Base-by-base conservation (phyloP, 2,797 vertebrate species). In the Podargus strigoides region DNA sequence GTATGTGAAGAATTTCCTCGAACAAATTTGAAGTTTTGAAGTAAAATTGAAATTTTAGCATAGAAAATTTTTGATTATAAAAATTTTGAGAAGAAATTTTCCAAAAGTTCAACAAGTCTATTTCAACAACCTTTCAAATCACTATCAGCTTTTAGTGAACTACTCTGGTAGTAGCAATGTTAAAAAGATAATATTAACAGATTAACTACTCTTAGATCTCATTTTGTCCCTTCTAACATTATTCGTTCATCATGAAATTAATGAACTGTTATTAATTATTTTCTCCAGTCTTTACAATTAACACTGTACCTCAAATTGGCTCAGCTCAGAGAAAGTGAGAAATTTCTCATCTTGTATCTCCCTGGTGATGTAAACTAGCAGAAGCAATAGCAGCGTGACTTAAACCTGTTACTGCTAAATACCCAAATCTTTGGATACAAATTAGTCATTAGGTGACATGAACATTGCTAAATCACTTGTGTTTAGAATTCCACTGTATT, bases 191-290 rank as follows among this genome's bases (percentile, higher is more conserved):
- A 30, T 53, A 50, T 62, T 66, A 76, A 73, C 28, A 88, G 28
- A 72, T 70, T 78, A 63, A 62, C n/a, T 86, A 41, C 34, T 60
- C 13, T n/a, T 70, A 50, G 60, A 70, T 69, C 52, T 66, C n/a
- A 34, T 69, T 83, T 50, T 93, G 30, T 70, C 49, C 26, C 49
- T 68, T 75, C 58, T 89, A 96, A 76, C 22, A 68, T n/a, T 76
- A 81, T 95, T 95, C 32, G 93, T 83, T 90, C 82, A 93, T 87
- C 50, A 88, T 85, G 8, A 55, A 70, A 81, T 70, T 85, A 92
- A 90, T 87, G 81, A 95, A 95, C 22, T 10, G 12, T 82, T 93
- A 72, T 90, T 94, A 86, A 89, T 81, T 10, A 44, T 93, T 94
- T 95, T 77, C 37, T 78, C 52, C 64, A 80, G 46, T 92, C 86